Base-by-base conservation (phyloP, 1,140 invertebrate species). In the Pseudoatta argentina region DNA sequence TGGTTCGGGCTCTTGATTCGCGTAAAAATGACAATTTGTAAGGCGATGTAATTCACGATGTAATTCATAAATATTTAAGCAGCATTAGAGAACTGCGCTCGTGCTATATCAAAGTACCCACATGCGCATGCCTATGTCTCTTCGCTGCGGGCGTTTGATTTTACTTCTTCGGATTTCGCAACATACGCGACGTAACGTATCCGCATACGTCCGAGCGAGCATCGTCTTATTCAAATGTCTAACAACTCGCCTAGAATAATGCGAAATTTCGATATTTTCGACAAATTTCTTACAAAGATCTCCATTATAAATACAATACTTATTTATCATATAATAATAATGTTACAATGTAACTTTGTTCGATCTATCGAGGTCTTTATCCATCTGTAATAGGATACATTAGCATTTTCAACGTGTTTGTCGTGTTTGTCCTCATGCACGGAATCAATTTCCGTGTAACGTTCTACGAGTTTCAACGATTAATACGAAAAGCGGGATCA, bases 51-150 rank as follows among this genome's bases (percentile, higher is more conserved):
- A 69, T 87, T 81, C 86, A 55, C 77, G 75, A 61, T 79, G 76
- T 83, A 82, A 91, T 91, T 90, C 89, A 86, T 88, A 86, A 88
- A 90, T 82, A 87, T 90, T 91, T 87, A 81, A 91, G 59, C 76
- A n/a, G 55, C 55, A 34, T 48, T 63, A 72, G 86, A 82, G 48
- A 73, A 61, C 61, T 83, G 77, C 59, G 81, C 57, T 69, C 66
- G 67, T 57, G 59, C 53, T 88, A 86, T 89, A 86, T 89, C 88
- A 86, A 89, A 66, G 77, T 86, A 75, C 75, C 67, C 82, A 83
- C 51, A 64, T 77, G 55, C n/a, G 34, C 27, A 57, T 55, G 59
- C 44, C 53, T 55, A 16, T 57, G 39, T 75, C 21, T 53, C 48
- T 44, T 39, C 12, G 27, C 24, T 57, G 85, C 78, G 39, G 39